Evolutionary conservation across 1,140 invertebrate species (phyloP).

Genomic region (Laodelphax striatellus): DNA sequence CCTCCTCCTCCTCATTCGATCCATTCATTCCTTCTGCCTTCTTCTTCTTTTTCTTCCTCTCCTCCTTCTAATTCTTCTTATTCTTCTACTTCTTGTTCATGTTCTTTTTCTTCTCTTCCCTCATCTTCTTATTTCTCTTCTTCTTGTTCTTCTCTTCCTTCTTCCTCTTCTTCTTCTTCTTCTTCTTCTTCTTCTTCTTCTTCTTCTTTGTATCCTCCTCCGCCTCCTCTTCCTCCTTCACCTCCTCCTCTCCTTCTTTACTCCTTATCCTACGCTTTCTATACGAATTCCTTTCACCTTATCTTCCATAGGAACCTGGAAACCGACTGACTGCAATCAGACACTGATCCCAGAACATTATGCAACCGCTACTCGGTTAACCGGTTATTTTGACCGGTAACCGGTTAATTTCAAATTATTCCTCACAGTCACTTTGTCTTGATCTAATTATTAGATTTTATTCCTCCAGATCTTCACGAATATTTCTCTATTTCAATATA

Average conservation of each 20-base stretch:
- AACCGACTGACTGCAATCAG: neutral
- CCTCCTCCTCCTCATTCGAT: neutral
- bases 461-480: too few species aligned
- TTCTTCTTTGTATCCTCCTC: neutral
- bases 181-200: too few species aligned
- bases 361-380: neutral
- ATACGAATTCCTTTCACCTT: too few species aligned
- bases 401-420: neutral
- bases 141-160: too few species aligned
- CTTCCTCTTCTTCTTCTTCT: too few species aligned
- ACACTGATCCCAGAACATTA: neutral
- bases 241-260: too few species aligned
- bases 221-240: neutral
- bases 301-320: too few species aligned
- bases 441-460: too few species aligned
- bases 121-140: neutral
- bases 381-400: neutral
- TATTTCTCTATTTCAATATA: too few species aligned
- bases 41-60: conserved; percentile 24
- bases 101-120: conserved; percentile 45
- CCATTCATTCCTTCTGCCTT: neutral
- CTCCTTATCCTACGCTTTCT: neutral
- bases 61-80: conserved; percentile 52
- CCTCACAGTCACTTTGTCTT: neutral
- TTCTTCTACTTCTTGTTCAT: conserved; percentile 64